Conservation (phyloP, 2,888 invertebrate species). For the Orthonevra nobilis region DNA sequence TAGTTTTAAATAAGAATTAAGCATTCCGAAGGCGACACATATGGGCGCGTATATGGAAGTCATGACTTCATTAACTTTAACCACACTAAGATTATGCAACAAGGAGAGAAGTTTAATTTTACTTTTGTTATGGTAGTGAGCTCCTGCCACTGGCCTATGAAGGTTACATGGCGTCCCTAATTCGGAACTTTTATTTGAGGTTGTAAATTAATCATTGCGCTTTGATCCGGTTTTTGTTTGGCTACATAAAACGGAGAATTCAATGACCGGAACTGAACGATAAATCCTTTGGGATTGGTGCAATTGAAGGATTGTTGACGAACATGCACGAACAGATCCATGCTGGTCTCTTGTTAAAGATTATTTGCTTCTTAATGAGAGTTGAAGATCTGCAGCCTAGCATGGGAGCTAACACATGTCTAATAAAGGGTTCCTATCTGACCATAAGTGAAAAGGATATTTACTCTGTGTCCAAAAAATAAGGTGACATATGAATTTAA, state of each 20-base stretch:
- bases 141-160: neutral
- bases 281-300: too few species aligned
- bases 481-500: too few species aligned
- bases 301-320: too few species aligned
- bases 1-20: slow-evolving; percentile 69
- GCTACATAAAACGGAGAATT: slow-evolving; percentile 52
- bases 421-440: too few species aligned
- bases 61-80: slow-evolving; percentile 69
- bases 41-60: slow-evolving; percentile 37
- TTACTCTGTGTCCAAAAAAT: too few species aligned
- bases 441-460: too few species aligned
- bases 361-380: too few species aligned
- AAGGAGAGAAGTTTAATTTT: slow-evolving; percentile 53
- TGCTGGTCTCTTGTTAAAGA: too few species aligned
- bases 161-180: slow-evolving; percentile 4
- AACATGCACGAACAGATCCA: too few species aligned
- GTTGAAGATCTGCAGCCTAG: too few species aligned
- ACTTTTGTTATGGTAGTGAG: slow-evolving; percentile 24
- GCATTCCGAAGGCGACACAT: slow-evolving; percentile 55
- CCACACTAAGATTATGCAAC: slow-evolving; percentile 62
- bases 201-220: slow-evolving; percentile 65
- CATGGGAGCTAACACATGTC: too few species aligned
- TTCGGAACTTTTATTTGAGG: slow-evolving; percentile 44
- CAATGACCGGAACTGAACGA: too few species aligned
- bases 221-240: slow-evolving; percentile 61